phyloP scores from a whole-genome alignment of 92 coral and sea anemone genomes.

The Porites evermanni region DNA sequence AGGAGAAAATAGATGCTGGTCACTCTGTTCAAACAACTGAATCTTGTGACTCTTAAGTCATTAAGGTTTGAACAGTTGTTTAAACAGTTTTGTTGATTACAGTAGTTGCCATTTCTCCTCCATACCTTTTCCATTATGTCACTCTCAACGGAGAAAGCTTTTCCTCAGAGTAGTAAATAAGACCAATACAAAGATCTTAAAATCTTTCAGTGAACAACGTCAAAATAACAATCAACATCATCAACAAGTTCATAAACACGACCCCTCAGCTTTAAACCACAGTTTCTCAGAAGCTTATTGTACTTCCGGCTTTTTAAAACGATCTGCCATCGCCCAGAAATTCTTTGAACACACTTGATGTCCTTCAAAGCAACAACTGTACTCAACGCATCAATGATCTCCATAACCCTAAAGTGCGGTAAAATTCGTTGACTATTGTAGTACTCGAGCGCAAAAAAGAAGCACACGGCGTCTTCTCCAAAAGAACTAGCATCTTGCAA shows the following conservation, averaged over 20 bases:
- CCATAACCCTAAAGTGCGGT: conserved; percentile 87
- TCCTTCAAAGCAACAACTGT: conserved; percentile 70
- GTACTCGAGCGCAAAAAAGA: conserved; percentile 87
- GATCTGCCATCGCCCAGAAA: conserved; percentile 84
- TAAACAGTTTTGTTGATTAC: no score
- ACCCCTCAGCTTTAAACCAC: conserved; percentile 81
- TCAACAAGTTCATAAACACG: conserved; percentile 79
- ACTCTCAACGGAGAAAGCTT: no score
- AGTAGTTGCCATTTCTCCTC: no score
- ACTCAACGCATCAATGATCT: conserved; percentile 82
- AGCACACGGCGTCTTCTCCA: conserved; percentile 87
- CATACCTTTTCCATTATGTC: no score
- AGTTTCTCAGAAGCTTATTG: conserved; percentile 40
- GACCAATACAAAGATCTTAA: background rate
- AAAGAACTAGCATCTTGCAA: background rate
- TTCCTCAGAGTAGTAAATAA: no score
- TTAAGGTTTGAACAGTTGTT: no score
- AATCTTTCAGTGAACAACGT: conserved; percentile 34
- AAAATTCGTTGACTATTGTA: conserved; percentile 71
- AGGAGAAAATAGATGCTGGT: no score
- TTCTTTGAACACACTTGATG: conserved; percentile 90
- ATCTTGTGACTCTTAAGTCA: no score
- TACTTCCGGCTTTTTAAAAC: conserved; percentile 82
- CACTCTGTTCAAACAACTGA: no score
- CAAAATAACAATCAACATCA: conserved; percentile 79